phyloP scores from a whole-genome alignment of 2,113 vertebrate genomes.

The Ageneiosus marmoratus region DNA sequence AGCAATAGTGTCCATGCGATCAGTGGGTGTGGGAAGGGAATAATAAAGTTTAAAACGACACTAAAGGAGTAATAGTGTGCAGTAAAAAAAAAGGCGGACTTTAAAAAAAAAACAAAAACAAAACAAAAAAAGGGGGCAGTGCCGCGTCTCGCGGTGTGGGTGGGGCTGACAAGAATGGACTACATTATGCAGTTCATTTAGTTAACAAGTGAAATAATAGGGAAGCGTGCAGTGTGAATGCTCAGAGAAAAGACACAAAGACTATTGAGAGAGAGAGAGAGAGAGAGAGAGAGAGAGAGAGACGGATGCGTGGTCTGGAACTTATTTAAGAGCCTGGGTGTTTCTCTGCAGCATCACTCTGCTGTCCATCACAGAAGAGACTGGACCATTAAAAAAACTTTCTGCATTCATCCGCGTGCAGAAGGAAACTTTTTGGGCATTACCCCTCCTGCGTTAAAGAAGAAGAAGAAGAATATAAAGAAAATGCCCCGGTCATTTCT shows the following conservation, averaged over 20 bases:
- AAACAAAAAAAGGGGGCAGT: conserved; percentile 86
- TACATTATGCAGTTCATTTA: conserved; percentile 99
- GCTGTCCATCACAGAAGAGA: conserved; percentile 80
- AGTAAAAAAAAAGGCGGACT: conserved; percentile 50
- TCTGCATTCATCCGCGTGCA: conserved; percentile 8
- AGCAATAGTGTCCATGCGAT: conserved; percentile 54
- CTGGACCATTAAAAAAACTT: conserved; percentile 36
- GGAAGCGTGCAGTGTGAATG: conserved; percentile 98
- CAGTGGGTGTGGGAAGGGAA: conserved; percentile 17
- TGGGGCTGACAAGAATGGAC: conserved; percentile 98
- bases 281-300: conserved; percentile 76
- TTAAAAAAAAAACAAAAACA: conserved; percentile 80
- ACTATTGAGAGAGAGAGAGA: conserved; percentile 86
- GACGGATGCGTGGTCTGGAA: conserved; percentile 75
- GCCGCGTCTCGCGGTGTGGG: conserved; percentile 91
- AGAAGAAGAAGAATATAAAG: not conserved
- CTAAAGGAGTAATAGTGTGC: conserved; percentile 42
- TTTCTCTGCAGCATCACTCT: conserved; percentile 91
- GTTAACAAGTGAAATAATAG: conserved; percentile 99
- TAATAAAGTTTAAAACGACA: conserved; percentile 55
- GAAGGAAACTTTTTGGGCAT: not conserved
- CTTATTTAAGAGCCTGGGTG: conserved; percentile 85
- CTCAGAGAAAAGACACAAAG: conserved; percentile 97
- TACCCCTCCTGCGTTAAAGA: conserved; percentile 25
- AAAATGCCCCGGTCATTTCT: conserved; percentile 94